Evolutionary conservation across 2,797 vertebrate species (phyloP).

Genomic region (Rhynchotus rufescens): DNA sequence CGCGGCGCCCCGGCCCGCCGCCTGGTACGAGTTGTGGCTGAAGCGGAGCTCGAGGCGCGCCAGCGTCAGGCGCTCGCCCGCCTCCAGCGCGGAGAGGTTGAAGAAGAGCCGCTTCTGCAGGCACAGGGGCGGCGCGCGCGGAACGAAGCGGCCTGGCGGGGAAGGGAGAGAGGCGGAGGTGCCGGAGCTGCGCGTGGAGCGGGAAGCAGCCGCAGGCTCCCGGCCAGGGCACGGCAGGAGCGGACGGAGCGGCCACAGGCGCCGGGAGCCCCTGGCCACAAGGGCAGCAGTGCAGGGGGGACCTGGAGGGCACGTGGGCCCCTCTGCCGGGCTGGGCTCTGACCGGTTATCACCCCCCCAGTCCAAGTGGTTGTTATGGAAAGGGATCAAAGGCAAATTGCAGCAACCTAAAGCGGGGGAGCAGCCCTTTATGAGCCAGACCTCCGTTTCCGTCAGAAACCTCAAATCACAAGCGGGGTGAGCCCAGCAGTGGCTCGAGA

Average conservation of each 20-base stretch:
- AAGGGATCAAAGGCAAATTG: rapidly evolving
- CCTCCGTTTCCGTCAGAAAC: not conserved
- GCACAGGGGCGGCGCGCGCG: constrained; percentile 60
- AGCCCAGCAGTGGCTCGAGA: rapidly evolving
- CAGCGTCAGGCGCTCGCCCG: constrained; percentile 85
- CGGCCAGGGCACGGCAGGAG: not conserved
- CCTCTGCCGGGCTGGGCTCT: too few relatives aligned
- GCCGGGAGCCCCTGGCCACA: rapidly evolving
- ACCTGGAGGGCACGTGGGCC: too few relatives aligned
- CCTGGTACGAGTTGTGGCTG: constrained; percentile 64
- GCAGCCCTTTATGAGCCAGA: not conserved
- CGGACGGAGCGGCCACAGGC: not conserved
- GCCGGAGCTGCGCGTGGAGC: rapidly evolving
- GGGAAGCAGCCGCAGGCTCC: not conserved
- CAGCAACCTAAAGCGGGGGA: not conserved
- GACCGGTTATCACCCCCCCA: not conserved
- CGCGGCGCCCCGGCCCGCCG: constrained; percentile 1
- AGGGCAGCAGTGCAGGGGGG: too few relatives aligned
- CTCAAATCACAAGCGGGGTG: not conserved
- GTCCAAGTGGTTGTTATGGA: rapidly evolving
- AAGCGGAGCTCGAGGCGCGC: constrained; percentile 89
- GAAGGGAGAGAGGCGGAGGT: not conserved
- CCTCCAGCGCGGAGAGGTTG: constrained; percentile 89
- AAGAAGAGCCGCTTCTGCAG: constrained; percentile 89
- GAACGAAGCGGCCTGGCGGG: constrained; percentile 77